A percentile compares a stretch with the other conserved stretches of the same genome.
Evolutionary conservation across 2,113 vertebrate genomes (phyloP).

Genomic region (Scolopax mira): DNA sequence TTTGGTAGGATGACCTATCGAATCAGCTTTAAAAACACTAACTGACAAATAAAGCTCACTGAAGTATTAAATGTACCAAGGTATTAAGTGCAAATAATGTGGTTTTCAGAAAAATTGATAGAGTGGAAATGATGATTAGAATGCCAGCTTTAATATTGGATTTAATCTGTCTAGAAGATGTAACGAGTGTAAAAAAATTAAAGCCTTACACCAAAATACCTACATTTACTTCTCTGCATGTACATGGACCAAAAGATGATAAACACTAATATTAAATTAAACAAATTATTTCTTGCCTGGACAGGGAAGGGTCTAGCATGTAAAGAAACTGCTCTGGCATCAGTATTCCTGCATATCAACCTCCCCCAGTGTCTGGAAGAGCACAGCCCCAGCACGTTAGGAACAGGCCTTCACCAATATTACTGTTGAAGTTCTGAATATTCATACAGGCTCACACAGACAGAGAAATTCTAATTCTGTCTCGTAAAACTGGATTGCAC

Average conservation of each 20-base stretch:
- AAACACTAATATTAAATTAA: background rate
- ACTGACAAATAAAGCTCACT: background rate
- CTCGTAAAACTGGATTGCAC: background rate
- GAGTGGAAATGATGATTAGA: background rate
- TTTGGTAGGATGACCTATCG: background rate
- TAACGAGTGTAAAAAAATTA: background rate
- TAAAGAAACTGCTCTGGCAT: background rate
- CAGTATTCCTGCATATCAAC: background rate
- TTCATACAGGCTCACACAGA: fast-evolving
- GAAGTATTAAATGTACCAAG: background rate
- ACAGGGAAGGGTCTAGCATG: background rate
- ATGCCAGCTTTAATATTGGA: background rate
- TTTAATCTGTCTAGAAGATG: background rate
- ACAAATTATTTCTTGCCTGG: background rate
- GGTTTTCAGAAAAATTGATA: background rate
- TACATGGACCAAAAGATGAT: background rate
- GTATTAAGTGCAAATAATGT: background rate
- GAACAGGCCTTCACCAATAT: background rate
- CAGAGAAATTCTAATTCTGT: background rate
- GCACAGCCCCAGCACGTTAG: background rate
- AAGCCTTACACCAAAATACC: background rate
- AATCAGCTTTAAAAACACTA: background rate
- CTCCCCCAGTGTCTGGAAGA: fast-evolving
- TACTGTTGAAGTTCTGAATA: background rate
- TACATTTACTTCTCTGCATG: background rate